A percentile compares a stretch with the other conserved stretches of the same genome.
phyloP scores from a whole-genome alignment of 2,797 vertebrate genomes.

The Lepus townsendii region DNA sequence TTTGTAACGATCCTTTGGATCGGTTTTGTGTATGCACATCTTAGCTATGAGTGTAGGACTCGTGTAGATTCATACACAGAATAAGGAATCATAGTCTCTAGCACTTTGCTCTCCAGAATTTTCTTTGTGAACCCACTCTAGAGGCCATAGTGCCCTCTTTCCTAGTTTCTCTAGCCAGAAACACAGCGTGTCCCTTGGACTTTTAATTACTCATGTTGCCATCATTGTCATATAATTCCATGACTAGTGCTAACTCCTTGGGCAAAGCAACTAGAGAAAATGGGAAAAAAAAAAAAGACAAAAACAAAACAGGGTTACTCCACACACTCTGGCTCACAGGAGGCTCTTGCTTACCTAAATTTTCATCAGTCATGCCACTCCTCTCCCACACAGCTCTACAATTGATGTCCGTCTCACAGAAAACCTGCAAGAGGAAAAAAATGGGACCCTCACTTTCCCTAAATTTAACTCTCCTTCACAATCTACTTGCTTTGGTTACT shows the following conservation, averaged over 20 bases:
- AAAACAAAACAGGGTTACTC: background rate
- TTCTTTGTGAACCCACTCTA: background rate
- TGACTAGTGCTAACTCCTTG: slow-evolving; percentile 5
- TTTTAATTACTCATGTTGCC: background rate
- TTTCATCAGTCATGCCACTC: background rate
- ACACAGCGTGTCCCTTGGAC: background rate
- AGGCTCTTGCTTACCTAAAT: background rate
- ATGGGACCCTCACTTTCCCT: background rate
- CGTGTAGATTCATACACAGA: background rate
- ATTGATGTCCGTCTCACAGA: background rate
- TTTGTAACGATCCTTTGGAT: slow-evolving; percentile 46
- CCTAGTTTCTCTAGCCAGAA: slow-evolving; percentile 17
- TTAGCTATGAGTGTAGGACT: background rate
- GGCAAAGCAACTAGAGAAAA: background rate
- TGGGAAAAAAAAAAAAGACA: background rate
- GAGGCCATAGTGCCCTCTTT: background rate
- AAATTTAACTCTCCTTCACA: slow-evolving; percentile 16
- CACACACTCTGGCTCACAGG: background rate
- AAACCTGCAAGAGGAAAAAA: slow-evolving; percentile 34
- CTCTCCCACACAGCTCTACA: background rate
- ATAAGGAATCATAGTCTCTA: slow-evolving; percentile 42
- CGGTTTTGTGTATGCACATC: background rate
- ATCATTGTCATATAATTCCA: background rate
- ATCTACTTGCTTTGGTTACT: slow-evolving; percentile 32
- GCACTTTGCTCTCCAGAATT: background rate